These are phyloP conservation scores for Macrotrachela quadricornifera DNA, from an alignment of 1,140 invertebrate genomes.

Conservation along the genomic window DNA sequence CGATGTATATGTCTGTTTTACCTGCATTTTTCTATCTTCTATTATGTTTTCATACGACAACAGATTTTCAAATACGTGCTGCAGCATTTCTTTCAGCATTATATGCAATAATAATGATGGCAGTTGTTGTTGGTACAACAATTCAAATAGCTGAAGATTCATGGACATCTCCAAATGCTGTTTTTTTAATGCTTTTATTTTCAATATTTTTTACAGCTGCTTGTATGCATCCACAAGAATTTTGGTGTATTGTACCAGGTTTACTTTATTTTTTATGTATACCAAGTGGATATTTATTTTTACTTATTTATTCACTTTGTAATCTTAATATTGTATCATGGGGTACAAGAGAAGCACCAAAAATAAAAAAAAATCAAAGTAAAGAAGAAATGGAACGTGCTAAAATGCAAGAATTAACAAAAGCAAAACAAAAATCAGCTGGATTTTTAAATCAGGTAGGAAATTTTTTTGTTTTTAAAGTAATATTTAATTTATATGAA, in stretches of 20 bases:
- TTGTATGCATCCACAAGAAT: slow-evolving; percentile 90
- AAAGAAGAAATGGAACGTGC: slow-evolving; percentile 41
- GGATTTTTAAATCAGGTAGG: neutral
- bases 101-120: slow-evolving; percentile 95
- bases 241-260: slow-evolving; percentile 82
- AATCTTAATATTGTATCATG: slow-evolving; percentile 93
- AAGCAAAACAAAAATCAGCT: slow-evolving; percentile 7
- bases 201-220: slow-evolving; percentile 86
- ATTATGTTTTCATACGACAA: slow-evolving; percentile 73
- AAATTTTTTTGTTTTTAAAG: neutral
- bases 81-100: slow-evolving; percentile 80
- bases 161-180: slow-evolving; percentile 53
- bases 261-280: slow-evolving; percentile 83
- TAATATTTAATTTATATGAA: no score
- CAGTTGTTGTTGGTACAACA: slow-evolving; percentile 83
- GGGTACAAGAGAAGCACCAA: slow-evolving; percentile 85
- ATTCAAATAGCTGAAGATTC: slow-evolving; percentile 21
- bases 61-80: slow-evolving; percentile 66
- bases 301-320: slow-evolving; percentile 88
- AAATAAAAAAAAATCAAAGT: slow-evolving; percentile 17
- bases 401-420: slow-evolving; percentile 7
- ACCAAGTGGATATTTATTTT: slow-evolving; percentile 85
- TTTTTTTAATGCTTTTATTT: slow-evolving; percentile 71
- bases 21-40: slow-evolving; percentile 44
- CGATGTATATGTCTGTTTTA: slow-evolving; percentile 16